Evolutionary conservation across 2,113 vertebrate species (phyloP).

Genomic region (Chlamydotis undulata): DNA sequence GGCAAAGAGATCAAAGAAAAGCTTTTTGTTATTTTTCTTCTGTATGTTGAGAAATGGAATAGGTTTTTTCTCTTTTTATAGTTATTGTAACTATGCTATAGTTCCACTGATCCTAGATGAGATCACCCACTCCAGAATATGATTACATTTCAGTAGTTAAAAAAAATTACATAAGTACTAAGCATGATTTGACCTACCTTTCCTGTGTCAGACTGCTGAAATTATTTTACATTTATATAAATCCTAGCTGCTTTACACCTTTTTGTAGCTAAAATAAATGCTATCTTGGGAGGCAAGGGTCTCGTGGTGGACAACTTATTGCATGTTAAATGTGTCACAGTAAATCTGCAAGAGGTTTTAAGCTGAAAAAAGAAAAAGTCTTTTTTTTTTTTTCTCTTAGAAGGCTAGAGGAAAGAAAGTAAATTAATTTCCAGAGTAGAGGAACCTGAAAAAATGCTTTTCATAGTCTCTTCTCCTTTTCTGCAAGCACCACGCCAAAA

Average conservation of each 20-base stretch:
- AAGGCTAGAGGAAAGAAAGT: background rate
- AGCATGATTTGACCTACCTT: slow-evolving; percentile 55
- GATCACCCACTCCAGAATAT: slow-evolving; percentile 50
- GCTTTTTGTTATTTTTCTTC: slow-evolving; percentile 48
- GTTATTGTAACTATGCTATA: slow-evolving; percentile 15
- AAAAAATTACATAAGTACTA: slow-evolving; percentile 63
- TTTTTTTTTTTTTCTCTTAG: background rate
- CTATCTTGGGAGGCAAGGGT: slow-evolving; percentile 28
- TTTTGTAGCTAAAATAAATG: slow-evolving; percentile 3
- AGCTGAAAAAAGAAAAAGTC: background rate
- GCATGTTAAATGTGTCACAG: slow-evolving; percentile 10
- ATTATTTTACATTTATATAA: slow-evolving; percentile 34
- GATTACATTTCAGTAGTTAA: slow-evolving; percentile 63
- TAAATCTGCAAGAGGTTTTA: slow-evolving; percentile 38
- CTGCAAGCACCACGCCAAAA: background rate
- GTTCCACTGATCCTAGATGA: slow-evolving; percentile 58
- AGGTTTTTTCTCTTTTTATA: slow-evolving; percentile 11
- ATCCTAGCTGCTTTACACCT: slow-evolving; percentile 26
- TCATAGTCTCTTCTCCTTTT: background rate
- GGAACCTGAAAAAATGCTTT: background rate
- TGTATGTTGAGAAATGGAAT: background rate
- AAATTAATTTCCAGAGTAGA: slow-evolving; percentile 21
- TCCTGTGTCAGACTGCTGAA: slow-evolving; percentile 50
- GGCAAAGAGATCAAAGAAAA: slow-evolving; percentile 66
- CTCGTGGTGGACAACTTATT: slow-evolving; percentile 46